Percentiles rank a stretch among this genome's conserved stretches.
Evolutionary conservation across 2,888 invertebrate species (phyloP).

Genomic region (Drosophila peninsularis): DNA sequence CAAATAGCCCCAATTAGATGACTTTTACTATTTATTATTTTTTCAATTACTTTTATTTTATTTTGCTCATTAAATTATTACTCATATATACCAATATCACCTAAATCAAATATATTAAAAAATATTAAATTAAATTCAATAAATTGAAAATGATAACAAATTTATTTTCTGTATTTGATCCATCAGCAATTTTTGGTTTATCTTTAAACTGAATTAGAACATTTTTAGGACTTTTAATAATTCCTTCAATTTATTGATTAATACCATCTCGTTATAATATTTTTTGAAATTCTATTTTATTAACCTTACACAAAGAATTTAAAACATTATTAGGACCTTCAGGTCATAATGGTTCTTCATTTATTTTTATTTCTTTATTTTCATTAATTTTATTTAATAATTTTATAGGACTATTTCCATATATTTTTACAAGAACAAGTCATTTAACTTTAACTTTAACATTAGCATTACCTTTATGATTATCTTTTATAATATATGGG

Average conservation of each 20-base stretch:
- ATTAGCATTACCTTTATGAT: conserved; percentile 88
- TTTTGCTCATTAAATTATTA: conserved; percentile 86
- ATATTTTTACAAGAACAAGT: conserved; percentile 89
- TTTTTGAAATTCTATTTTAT: background rate
- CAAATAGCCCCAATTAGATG: conserved; percentile 87
- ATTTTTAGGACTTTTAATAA: background rate
- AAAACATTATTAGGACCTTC: conserved; percentile 85
- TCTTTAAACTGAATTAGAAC: background rate
- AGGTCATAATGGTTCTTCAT: conserved; percentile 85
- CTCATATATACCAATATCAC: conserved; percentile 82
- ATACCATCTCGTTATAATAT: background rate
- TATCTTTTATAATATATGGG: conserved; percentile 88
- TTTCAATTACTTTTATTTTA: conserved; percentile 85
- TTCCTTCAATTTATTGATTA: background rate
- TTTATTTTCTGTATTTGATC: background rate
- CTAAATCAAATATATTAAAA: conserved; percentile 62
- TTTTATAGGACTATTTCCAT: conserved; percentile 88
- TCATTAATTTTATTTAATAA: conserved; percentile 88
- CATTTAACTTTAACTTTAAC: conserved; percentile 87
- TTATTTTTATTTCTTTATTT: conserved; percentile 85
- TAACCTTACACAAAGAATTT: conserved; percentile 57
- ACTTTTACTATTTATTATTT: conserved; percentile 45
- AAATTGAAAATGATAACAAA: conserved; percentile 2
- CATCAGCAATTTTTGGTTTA: background rate
- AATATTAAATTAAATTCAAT: background rate